Evolutionary conservation across 1,140 invertebrate genomes (phyloP).

Genomic region (Anastrepha ludens): DNA sequence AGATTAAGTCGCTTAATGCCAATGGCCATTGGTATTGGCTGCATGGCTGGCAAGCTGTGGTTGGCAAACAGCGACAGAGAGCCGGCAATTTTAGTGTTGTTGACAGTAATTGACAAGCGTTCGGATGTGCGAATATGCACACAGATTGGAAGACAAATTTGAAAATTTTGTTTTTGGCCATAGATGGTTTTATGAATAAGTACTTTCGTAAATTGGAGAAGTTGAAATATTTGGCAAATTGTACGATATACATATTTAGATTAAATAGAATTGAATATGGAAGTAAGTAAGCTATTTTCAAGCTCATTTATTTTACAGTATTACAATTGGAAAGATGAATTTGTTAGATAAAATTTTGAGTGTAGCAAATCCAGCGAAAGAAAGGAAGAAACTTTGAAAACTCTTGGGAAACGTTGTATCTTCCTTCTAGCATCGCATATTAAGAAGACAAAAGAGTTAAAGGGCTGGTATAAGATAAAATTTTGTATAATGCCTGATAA

Average conservation of each 20-base stretch:
- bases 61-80: background rate
- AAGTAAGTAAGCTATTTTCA: background rate
- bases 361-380: too few relatives aligned
- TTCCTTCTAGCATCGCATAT: too few relatives aligned
- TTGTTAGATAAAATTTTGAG: too few relatives aligned
- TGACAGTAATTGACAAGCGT: background rate
- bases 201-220: background rate
- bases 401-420: too few relatives aligned
- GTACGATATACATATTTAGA: background rate
- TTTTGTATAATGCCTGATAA: too few relatives aligned
- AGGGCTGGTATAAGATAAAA: too few relatives aligned
- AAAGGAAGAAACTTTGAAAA: too few relatives aligned
- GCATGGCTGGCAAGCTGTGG: slow-evolving; percentile 5
- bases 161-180: background rate
- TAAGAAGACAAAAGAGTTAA: too few relatives aligned
- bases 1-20: slow-evolving; percentile 25
- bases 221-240: slow-evolving; percentile 1
- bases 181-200: background rate
- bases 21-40: background rate
- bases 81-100: background rate
- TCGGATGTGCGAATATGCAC: background rate
- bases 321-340: too few relatives aligned
- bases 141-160: background rate
- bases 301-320: background rate
- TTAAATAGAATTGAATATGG: background rate